Percentiles rank a stretch among this genome's conserved stretches.
Conservation (phyloP, 2,797 vertebrate genomes). For the Nyctalus aviator region DNA sequence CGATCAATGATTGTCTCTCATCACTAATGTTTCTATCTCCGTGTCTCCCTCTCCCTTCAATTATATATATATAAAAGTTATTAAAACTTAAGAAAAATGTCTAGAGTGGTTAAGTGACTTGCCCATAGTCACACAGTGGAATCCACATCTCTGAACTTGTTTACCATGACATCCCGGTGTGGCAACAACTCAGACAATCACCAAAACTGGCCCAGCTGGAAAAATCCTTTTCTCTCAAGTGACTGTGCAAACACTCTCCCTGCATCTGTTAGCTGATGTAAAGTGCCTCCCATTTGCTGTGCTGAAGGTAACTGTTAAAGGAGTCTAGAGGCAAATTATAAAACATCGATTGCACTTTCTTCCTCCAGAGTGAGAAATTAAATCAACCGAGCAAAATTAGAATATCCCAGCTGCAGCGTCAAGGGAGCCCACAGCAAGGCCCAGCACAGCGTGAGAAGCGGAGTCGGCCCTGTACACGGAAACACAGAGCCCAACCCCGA, state of each 20-base stretch:
- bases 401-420: background rate
- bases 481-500: background rate
- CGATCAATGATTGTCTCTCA: no score
- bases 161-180: no score
- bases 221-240: background rate
- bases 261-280: slow-evolving; percentile 1
- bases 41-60: no score
- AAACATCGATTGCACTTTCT: slow-evolving; percentile 46
- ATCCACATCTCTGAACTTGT: background rate
- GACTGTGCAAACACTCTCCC: background rate
- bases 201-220: background rate
- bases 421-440: background rate
- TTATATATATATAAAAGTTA: no score
- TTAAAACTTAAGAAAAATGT: no score
- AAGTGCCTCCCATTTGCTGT: slow-evolving; percentile 24
- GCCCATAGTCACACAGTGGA: background rate
- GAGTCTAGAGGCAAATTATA: slow-evolving; percentile 66
- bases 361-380: slow-evolving; percentile 69
- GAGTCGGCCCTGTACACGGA: background rate
- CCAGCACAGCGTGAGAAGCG: background rate
- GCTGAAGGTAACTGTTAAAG: slow-evolving; percentile 44
- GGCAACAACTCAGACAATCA: background rate
- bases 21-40: no score
- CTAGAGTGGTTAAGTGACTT: slow-evolving; percentile 7
- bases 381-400: slow-evolving; percentile 65